These are phyloP conservation scores for Oryzaephilus surinamensis DNA, from an alignment of 1,140 invertebrate genomes.

Conservation along the genomic window DNA sequence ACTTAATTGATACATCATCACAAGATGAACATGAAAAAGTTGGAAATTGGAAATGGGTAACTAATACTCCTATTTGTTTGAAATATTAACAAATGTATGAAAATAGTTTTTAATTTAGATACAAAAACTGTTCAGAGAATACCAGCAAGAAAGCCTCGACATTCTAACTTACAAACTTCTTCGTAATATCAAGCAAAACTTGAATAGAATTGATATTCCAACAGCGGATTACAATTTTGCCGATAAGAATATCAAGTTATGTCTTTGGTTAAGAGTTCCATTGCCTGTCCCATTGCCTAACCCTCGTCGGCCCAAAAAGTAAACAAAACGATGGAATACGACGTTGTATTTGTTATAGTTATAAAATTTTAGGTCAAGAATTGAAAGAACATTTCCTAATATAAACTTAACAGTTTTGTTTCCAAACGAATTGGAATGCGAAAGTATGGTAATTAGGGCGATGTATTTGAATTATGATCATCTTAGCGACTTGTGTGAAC, in stretches of 20 bases:
- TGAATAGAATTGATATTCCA: conserved; percentile 39
- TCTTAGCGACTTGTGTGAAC: conserved; percentile 40
- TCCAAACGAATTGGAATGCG: conserved; percentile 37
- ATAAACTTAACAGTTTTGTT: conserved; percentile 45
- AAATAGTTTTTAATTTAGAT: conserved; percentile 29
- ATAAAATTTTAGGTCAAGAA: conserved; percentile 29
- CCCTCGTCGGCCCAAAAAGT: conserved; percentile 26
- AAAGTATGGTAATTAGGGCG: conserved; percentile 44
- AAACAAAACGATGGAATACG: conserved; percentile 2
- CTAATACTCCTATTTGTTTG: neutral
- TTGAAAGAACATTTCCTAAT: conserved; percentile 46
- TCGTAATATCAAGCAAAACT: conserved; percentile 41
- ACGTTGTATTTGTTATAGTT: conserved; percentile 2
- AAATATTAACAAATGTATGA: too few species aligned
- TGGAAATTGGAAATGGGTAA: conserved; percentile 40
- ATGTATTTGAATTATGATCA: conserved; percentile 53
- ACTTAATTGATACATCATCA: conserved; percentile 22
- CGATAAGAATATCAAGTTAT: conserved; percentile 38
- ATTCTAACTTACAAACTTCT: conserved; percentile 41
- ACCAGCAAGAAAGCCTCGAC: conserved; percentile 40
- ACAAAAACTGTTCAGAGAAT: conserved; percentile 36
- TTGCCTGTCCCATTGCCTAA: conserved; percentile 36
- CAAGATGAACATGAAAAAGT: conserved; percentile 19
- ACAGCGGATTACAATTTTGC: conserved; percentile 39
- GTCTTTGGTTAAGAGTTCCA: conserved; percentile 41